phyloP scores from a whole-genome alignment of 2,888 invertebrate species.

The Pseudococcus jackbeardsleyi region DNA sequence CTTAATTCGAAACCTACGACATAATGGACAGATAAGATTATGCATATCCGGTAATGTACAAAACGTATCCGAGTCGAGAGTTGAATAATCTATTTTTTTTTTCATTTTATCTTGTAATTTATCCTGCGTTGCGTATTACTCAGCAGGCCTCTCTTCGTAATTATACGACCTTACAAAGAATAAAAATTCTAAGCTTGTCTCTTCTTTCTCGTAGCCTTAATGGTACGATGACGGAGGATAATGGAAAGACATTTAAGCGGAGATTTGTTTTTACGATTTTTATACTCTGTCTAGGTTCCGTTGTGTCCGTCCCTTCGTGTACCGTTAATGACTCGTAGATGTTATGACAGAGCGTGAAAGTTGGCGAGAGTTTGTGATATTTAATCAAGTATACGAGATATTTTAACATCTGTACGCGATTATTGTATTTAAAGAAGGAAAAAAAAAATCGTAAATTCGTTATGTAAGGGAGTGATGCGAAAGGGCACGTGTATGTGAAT shows the following conservation, averaged over 20 bases:
- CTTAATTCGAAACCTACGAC: neutral
- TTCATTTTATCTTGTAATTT: neutral
- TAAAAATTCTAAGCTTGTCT: neutral
- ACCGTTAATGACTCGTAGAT: neutral
- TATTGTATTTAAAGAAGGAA: neutral
- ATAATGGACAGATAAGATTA: neutral
- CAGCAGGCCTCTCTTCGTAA: neutral
- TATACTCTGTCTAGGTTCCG: neutral
- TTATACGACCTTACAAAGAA: neutral
- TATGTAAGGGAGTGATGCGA: no score
- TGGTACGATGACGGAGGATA: neutral
- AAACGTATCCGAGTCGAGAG: neutral
- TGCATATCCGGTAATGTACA: neutral
- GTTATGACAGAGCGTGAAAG: neutral
- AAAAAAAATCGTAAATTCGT: neutral
- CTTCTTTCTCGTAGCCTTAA: neutral
- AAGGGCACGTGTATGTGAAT: no score
- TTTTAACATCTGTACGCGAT: neutral
- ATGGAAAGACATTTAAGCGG: neutral
- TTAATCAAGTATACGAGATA: neutral
- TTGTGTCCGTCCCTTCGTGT: neutral
- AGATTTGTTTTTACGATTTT: neutral
- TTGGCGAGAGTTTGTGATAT: conserved; percentile 12
- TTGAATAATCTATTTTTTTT: neutral
- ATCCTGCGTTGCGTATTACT: neutral